phyloP scores from a whole-genome alignment of 2,113 vertebrate genomes.

The Etheostoma cragini region DNA sequence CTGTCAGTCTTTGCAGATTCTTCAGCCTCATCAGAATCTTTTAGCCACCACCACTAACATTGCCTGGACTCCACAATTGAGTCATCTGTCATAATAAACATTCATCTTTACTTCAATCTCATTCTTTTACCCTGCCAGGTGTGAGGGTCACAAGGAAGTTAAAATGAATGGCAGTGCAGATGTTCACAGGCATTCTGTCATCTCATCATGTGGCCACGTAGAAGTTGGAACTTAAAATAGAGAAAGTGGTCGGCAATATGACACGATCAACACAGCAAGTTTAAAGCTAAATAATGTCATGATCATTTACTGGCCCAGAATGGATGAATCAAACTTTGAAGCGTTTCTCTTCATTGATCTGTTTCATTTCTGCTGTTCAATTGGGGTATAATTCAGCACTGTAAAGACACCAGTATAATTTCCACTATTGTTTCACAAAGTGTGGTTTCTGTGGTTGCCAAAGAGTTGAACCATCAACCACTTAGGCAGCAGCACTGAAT shows the following conservation, averaged over 20 bases:
- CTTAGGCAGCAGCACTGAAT: not conserved
- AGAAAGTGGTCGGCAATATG: not conserved
- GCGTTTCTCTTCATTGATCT: not conserved
- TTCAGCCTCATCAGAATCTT: too few species aligned
- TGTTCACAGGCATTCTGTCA: too few species aligned
- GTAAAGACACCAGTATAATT: not conserved
- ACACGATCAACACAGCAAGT: not conserved
- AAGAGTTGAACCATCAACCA: not conserved
- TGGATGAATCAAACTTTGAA: not conserved
- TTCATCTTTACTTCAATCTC: too few species aligned
- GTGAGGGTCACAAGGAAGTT: constrained; percentile 10
- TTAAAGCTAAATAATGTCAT: not conserved
- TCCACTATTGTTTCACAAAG: not conserved
- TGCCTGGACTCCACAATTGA: too few species aligned
- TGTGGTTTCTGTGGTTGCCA: not conserved
- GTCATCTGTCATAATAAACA: too few species aligned
- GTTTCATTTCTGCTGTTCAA: not conserved
- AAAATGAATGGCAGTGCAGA: too few species aligned
- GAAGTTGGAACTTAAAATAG: not conserved
- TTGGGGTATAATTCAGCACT: not conserved
- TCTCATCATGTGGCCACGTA: not conserved
- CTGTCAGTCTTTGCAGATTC: too few species aligned
- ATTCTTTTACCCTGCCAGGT: constrained; percentile 9
- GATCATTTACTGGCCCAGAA: not conserved
- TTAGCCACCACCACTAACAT: too few species aligned